Base-by-base conservation (phyloP, 2,797 vertebrate genomes). In the Myotis planiceps region DNA sequence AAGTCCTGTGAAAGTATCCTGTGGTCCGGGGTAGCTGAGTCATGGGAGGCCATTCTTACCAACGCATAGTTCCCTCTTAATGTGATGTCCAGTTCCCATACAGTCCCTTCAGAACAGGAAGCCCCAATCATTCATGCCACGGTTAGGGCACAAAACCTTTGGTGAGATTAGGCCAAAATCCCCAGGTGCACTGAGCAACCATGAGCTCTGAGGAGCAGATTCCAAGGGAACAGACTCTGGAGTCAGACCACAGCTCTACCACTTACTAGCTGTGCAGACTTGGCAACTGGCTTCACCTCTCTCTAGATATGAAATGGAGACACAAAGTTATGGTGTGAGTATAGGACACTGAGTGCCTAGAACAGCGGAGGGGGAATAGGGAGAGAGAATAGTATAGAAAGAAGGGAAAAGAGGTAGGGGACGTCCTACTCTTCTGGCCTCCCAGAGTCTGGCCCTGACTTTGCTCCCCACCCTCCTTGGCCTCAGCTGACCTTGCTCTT, bases 401-500 rank as follows among this genome's bases (percentile, higher is more conserved):
- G 32, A 25, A 23, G n/a, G 3, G 9, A 34, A 27, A 25, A 4
- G 1, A 74, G 94, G 58, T 27, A 58, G 90, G 82, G 71, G 29
- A 32, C 1, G 74, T 29, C 42, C 80, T 19, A 3, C 19, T 6
- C 81, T 79, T 37, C 81, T 23, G 0, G 80, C 47, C 68, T 76
- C 53, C 55, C 19, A 5, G 23, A 32, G 19, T 19, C 27, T 7
- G 47, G 60, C 39, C n/a, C n/a, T 16, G n/a, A 16, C 78, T 15
- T 10, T 14, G 53, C 66, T 14, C 80, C 66, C 87, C 32, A 75
- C 58, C n/a, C 6, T 42, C 0, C 21, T 8, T 8, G 69, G 81
- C 92, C 87, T 94, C 88, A 68, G 16, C 60, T 88, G 78, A 53
- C 82, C 58, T 96, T 18, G 13, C 82, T 51, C 68, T 80, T 93